Conservation (phyloP, 2,113 vertebrate genomes). For the Copsychus sechellarum region DNA sequence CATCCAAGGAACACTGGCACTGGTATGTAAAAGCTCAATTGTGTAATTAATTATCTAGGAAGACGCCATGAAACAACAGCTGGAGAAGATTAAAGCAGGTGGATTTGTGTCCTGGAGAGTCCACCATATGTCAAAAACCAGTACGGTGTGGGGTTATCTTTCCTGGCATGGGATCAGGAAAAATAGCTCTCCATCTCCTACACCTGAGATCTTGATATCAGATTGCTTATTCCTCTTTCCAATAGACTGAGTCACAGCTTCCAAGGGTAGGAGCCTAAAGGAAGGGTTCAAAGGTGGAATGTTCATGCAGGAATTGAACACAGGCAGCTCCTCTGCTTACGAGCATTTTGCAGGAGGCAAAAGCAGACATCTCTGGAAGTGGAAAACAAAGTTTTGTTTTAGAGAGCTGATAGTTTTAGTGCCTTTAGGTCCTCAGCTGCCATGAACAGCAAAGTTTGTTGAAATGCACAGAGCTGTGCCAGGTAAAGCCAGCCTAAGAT, state of each 20-base stretch:
- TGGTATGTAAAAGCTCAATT: not conserved
- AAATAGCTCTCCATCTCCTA: not conserved
- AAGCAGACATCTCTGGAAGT: not conserved
- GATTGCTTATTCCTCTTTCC: slow-evolving; percentile 24
- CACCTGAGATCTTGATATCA: slow-evolving; percentile 28
- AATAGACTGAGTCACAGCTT: not conserved
- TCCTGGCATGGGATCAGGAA: not conserved
- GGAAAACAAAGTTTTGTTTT: not conserved
- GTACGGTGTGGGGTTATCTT: not conserved
- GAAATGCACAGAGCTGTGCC: not conserved
- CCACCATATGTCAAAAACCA: not conserved
- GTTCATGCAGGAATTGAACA: not conserved
- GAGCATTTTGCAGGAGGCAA: not conserved
- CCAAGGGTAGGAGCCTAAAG: not conserved
- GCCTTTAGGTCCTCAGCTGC: not conserved
- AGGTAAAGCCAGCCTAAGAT: not conserved
- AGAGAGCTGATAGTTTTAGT: not conserved
- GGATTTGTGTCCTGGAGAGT: slow-evolving; percentile 52
- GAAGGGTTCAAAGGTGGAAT: not conserved
- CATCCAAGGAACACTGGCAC: not conserved
- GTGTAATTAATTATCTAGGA: slow-evolving; percentile 38
- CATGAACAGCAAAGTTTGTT: not conserved
- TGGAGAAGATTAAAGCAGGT: slow-evolving; percentile 73
- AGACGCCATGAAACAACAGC: slow-evolving; percentile 34
- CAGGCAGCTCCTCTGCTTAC: not conserved